These are phyloP conservation scores for Anoplolepis gracilipes DNA, from an alignment of 1,140 invertebrate species.

Conservation along the genomic window DNA sequence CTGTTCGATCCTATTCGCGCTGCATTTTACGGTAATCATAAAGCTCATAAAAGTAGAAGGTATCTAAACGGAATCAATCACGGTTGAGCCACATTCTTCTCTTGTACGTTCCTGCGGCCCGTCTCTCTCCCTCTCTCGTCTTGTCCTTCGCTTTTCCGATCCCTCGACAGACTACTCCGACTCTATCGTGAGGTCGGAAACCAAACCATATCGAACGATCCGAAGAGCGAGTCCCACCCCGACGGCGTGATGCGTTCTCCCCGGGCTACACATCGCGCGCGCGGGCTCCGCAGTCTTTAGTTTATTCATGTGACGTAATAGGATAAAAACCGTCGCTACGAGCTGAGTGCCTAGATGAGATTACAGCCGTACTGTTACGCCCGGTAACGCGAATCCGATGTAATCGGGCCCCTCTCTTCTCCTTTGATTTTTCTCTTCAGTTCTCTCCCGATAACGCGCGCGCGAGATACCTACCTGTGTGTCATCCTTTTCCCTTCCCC, in stretches of 20 bases:
- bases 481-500: not conserved
- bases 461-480: conserved; percentile 10
- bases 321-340: conserved; percentile 85
- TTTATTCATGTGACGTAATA: conserved; percentile 86
- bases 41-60: not conserved
- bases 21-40: conserved; percentile 10
- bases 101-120: not conserved
- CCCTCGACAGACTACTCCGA: conserved; percentile 39
- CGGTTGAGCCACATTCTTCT: not conserved
- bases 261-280: conserved; percentile 58
- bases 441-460: conserved; percentile 42
- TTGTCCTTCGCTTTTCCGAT: conserved; percentile 35
- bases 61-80: conserved; percentile 67
- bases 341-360: conserved; percentile 84
- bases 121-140: not conserved
- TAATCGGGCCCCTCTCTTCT: conserved; percentile 75
- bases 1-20: not conserved
- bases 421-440: conserved; percentile 62
- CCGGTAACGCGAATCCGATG: conserved; percentile 79
- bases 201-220: conserved; percentile 65
- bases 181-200: conserved; percentile 21
- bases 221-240: conserved; percentile 40
- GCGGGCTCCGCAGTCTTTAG: conserved; percentile 82
- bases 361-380: conserved; percentile 81
- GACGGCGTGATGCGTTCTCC: conserved; percentile 64